These are phyloP conservation scores for Silurus glanis DNA, from an alignment of 2,113 vertebrate genomes.

Conservation along the genomic window DNA sequence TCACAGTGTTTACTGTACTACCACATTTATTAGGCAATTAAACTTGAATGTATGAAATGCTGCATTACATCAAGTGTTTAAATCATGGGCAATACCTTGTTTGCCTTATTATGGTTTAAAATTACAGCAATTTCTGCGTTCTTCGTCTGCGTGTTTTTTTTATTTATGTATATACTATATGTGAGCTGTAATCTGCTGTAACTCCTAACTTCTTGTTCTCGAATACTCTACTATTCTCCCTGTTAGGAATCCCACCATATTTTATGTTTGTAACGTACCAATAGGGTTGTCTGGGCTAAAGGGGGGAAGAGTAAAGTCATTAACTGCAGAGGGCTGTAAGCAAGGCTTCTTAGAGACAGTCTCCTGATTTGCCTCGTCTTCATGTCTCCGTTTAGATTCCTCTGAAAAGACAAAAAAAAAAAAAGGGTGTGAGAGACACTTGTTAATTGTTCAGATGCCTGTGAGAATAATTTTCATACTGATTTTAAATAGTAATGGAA, in stretches of 20 bases:
- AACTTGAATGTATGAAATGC: not conserved
- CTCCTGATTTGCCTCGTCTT: constrained; percentile 8
- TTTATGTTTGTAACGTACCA: constrained; percentile 52
- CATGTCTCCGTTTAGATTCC: constrained; percentile 43
- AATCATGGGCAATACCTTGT: not conserved
- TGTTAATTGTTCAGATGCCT: not conserved
- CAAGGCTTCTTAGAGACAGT: constrained; percentile 56
- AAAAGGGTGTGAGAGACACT: not conserved
- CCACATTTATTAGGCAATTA: not conserved
- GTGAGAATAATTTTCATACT: not conserved
- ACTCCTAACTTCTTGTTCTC: not conserved
- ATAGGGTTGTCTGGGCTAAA: constrained; percentile 64
- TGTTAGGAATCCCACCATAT: not conserved
- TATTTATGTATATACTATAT: not conserved
- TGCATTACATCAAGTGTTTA: not conserved
- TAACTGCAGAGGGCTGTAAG: constrained; percentile 46
- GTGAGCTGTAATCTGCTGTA: not conserved
- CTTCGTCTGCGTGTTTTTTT: not conserved
- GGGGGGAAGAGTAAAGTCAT: constrained; percentile 55
- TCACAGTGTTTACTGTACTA: not conserved
- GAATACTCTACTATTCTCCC: not conserved
- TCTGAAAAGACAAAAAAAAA: constrained; percentile 40
- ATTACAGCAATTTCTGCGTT: not conserved
- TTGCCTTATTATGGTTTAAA: not conserved
- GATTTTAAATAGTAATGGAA: not conserved